Conservation (phyloP, 1,140 invertebrate genomes). For the Babylonia areolata region DNA sequence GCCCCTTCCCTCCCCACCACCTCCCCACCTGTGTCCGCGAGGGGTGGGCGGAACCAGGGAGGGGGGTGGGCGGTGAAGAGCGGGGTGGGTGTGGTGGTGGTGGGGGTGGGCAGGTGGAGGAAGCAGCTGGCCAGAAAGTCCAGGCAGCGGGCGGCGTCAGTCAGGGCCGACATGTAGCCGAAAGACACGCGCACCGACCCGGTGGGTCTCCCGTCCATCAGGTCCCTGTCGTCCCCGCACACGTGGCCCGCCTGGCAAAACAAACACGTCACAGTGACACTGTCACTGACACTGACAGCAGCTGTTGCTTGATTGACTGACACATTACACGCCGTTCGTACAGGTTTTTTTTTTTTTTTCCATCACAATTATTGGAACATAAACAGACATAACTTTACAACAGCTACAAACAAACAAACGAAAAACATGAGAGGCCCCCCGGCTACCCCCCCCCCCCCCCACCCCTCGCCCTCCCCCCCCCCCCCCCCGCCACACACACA, state of each 20-base stretch:
- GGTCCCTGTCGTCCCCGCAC: slow-evolving; percentile 92
- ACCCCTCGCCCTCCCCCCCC: no score
- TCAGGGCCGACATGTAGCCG: slow-evolving; percentile 89
- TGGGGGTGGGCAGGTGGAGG: no score
- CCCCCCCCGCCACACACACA: no score
- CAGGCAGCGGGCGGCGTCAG: slow-evolving; percentile 85
- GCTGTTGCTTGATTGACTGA: no score
- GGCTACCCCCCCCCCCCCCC: no score
- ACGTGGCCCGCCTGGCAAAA: slow-evolving; percentile 86
- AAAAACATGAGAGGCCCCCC: no score
- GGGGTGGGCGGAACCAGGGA: slow-evolving; percentile 31
- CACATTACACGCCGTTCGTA: no score
- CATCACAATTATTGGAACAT: no score
- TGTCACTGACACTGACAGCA: neutral
- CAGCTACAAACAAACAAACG: no score
- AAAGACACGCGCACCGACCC: slow-evolving; percentile 95
- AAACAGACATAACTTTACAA: neutral
- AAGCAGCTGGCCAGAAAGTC: slow-evolving; percentile 81
- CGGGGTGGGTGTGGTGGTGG: slow-evolving; percentile 37
- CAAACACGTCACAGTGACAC: neutral
- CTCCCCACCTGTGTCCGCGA: no score
- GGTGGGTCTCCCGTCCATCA: slow-evolving; percentile 92
- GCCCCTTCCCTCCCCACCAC: no score
- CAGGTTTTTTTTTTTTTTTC: no score
- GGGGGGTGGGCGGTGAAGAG: slow-evolving; percentile 43